A percentile compares a stretch with the other conserved stretches of the same genome.
phyloP scores from a whole-genome alignment of 2,113 vertebrate species.

The Erinaceus europaeus region DNA sequence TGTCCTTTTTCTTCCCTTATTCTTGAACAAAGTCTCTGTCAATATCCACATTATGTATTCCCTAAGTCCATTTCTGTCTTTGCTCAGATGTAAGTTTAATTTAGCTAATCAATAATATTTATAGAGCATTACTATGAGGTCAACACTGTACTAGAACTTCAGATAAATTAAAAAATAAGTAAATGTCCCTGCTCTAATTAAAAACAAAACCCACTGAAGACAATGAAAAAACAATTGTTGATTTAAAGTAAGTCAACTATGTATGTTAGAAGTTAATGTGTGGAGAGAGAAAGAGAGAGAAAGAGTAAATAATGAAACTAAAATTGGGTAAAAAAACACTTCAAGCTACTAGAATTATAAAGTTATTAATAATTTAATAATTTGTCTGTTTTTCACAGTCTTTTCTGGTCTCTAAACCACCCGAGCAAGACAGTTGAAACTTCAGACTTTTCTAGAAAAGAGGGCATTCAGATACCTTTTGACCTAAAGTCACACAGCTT shows the following conservation, averaged over 20 bases:
- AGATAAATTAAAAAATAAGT: neutral
- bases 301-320: too few relatives aligned
- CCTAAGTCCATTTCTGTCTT: neutral
- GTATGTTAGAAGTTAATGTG: neutral
- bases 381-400: neutral
- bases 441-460: neutral
- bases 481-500: neutral
- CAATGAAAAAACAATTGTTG: neutral
- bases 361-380: neutral
- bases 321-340: too few relatives aligned
- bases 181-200: neutral
- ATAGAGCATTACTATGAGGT: neutral
- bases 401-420: neutral
- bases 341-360: neutral
- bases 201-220: neutral
- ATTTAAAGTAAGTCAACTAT: neutral
- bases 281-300: too few relatives aligned
- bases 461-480: neutral
- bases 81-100: neutral
- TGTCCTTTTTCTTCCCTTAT: neutral
- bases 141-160: neutral
- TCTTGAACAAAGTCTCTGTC: neutral
- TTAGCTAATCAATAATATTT: neutral
- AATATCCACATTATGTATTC: neutral
- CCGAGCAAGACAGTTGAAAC: neutral